Evolutionary conservation across 37 sponge, comb jelly and placozoan species (phyloP).

Genomic region (Cladorhizidae sp.): DNA sequence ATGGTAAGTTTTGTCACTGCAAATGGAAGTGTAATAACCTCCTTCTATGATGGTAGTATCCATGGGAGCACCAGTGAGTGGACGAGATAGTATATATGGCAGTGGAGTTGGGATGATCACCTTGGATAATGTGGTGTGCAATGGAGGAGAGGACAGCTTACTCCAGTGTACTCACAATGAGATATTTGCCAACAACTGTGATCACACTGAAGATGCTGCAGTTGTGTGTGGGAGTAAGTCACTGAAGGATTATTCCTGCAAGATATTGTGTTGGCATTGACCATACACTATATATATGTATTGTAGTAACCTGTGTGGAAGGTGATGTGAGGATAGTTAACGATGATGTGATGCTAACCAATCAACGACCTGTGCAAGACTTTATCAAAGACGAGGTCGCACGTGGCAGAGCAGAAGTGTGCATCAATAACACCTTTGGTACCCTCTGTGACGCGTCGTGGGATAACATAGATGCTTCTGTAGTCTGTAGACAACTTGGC

Average conservation of each 20-base stretch:
- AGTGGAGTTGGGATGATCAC: conserved; percentile 19
- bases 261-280: background rate
- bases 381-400: conserved; percentile 36
- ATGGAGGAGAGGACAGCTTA: conserved; percentile 22
- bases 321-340: conserved; percentile 21
- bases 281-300: background rate
- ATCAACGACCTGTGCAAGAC: background rate
- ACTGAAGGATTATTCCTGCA: background rate
- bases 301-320: conserved; percentile 27
- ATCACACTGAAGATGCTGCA: conserved; percentile 41
- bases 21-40: background rate
- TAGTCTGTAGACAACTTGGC: conserved; percentile 51
- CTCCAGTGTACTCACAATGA: conserved; percentile 15
- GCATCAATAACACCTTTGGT: conserved; percentile 23
- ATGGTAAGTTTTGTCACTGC: background rate
- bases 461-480: conserved; percentile 38
- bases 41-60: background rate
- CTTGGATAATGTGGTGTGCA: conserved; percentile 40
- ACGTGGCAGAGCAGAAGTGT: conserved; percentile 47
- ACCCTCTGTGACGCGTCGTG: conserved; percentile 26
- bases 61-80: conserved; percentile 5
- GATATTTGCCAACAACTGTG: conserved; percentile 25
- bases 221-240: conserved; percentile 34
- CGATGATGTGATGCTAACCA: background rate
- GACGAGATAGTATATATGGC: conserved; percentile 18